These are phyloP conservation scores for Polypterus senegalus DNA, from an alignment of 2,113 vertebrate species.

Conservation along the genomic window DNA sequence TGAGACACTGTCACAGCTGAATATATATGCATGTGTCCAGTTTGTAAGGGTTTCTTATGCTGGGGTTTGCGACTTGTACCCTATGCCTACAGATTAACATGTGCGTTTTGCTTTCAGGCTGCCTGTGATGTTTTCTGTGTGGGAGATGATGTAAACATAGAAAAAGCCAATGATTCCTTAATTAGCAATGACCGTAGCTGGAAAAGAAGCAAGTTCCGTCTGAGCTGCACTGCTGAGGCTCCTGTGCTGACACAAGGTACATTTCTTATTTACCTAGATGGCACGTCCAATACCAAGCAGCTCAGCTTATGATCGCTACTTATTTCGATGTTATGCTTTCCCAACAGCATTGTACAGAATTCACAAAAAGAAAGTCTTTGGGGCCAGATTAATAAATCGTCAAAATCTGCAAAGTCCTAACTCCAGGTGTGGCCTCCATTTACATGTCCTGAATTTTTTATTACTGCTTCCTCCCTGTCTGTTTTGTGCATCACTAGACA, in stretches of 20 bases:
- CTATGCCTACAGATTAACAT: too few species aligned
- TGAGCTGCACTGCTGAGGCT: conserved; percentile 76
- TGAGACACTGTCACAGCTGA: too few species aligned
- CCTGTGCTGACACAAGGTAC: conserved; percentile 78
- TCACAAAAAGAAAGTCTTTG: conserved; percentile 82
- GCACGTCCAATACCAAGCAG: neutral
- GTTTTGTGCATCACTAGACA: too few species aligned
- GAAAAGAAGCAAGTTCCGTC: conserved; percentile 92
- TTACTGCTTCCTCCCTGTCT: too few species aligned
- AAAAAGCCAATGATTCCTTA: conserved; percentile 89
- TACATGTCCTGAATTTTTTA: too few species aligned
- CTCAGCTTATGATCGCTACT: neutral
- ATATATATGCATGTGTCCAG: too few species aligned
- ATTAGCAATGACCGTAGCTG: conserved; percentile 96
- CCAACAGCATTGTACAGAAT: conserved; percentile 67
- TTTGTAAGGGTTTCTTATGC: too few species aligned
- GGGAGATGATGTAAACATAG: conserved; percentile 91
- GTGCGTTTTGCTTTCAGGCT: conserved; percentile 46
- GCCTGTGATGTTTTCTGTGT: conserved; percentile 96
- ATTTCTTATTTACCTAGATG: neutral
- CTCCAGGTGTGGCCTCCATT: conserved; percentile 64
- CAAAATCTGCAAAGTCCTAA: conserved; percentile 85
- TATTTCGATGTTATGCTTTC: conserved; percentile 1
- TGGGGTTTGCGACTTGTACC: too few species aligned
- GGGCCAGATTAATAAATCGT: conserved; percentile 71